phyloP scores from a whole-genome alignment of 2,888 invertebrate genomes.

The Perizoma affinitatum region DNA sequence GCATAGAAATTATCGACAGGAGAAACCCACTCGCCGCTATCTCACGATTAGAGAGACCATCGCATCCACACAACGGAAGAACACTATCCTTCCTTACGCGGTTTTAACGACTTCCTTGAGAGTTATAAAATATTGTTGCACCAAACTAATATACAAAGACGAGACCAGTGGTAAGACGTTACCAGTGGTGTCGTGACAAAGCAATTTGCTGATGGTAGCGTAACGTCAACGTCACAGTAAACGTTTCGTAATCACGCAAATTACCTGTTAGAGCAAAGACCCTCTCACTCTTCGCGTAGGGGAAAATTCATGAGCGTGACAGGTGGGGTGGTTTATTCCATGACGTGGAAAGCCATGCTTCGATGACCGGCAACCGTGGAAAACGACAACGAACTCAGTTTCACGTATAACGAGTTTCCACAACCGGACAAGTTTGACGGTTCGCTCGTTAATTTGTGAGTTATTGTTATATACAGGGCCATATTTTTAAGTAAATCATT shows the following conservation, averaged over 20 bases:
- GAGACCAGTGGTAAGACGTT: conserved; percentile 37
- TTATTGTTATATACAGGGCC: conserved; percentile 24
- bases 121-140: conserved; percentile 31
- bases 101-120: conserved; percentile 35
- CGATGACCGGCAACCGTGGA: conserved; percentile 65
- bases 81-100: conserved; percentile 12
- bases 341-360: conserved; percentile 72
- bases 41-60: conserved; percentile 42
- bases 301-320: conserved; percentile 72
- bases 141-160: background rate
- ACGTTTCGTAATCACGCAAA: conserved; percentile 43
- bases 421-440: conserved; percentile 32
- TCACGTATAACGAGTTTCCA: conserved; percentile 52
- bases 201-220: conserved; percentile 34
- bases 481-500: conserved; percentile 44
- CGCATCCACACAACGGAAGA: conserved; percentile 29
- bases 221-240: conserved; percentile 43
- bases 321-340: conserved; percentile 79
- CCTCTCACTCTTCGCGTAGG: conserved; percentile 32
- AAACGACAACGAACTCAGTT: conserved; percentile 61
- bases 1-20: conserved; percentile 40
- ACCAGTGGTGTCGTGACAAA: conserved; percentile 39
- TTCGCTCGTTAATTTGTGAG: conserved; percentile 10
- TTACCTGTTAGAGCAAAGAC: conserved; percentile 33
- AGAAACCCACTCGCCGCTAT: conserved; percentile 36